phyloP scores from a whole-genome alignment of 2,113 vertebrate species.

The Todiramphus chloris region DNA sequence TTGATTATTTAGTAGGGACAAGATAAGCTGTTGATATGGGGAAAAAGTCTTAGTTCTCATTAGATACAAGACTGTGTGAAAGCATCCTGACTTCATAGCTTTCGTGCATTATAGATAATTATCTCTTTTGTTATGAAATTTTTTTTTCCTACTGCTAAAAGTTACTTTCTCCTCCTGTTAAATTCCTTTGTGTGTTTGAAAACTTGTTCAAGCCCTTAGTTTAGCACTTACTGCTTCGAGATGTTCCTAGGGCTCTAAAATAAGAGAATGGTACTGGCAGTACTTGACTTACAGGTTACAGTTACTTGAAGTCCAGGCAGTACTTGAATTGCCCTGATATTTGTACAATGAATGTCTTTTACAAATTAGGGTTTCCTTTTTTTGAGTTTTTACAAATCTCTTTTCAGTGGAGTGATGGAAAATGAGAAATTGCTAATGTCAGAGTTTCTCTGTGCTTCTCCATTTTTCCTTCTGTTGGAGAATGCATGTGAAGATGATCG shows the following conservation, averaged over 20 bases:
- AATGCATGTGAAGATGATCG: background rate
- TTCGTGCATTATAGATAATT: background rate
- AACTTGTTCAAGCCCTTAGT: background rate
- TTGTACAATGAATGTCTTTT: background rate
- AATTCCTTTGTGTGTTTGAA: background rate
- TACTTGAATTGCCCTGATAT: background rate
- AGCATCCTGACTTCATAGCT: background rate
- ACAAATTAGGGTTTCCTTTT: background rate
- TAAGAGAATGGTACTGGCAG: background rate
- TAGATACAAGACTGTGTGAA: background rate
- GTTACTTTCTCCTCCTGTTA: background rate
- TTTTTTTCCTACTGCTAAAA: background rate
- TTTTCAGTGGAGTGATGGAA: background rate
- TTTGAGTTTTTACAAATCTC: background rate
- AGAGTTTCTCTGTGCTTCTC: background rate
- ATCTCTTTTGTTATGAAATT: background rate
- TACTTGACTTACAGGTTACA: no score
- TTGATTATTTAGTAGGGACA: background rate
- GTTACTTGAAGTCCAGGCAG: no score
- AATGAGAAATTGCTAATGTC: background rate
- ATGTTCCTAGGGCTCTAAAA: background rate
- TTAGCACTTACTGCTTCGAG: background rate
- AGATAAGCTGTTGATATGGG: background rate
- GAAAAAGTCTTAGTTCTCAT: background rate
- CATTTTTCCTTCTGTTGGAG: background rate